A percentile compares a stretch with the other conserved stretches of the same genome.
phyloP scores from a whole-genome alignment of 2,888 invertebrate genomes.

The Pocota personata region DNA sequence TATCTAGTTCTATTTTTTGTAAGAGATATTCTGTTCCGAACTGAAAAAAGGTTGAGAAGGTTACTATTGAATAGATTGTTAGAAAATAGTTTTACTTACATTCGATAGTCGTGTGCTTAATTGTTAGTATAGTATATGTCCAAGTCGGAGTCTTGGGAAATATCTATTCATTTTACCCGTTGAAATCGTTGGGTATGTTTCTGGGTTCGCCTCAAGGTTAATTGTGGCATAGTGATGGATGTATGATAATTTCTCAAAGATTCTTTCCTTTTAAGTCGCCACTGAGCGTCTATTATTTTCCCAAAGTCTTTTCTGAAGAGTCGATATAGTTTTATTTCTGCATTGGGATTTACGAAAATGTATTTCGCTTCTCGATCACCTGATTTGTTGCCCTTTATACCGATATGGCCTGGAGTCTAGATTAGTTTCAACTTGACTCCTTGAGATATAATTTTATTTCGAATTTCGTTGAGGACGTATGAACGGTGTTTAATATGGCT shows the following conservation, averaged over 20 bases:
- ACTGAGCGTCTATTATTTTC: not conserved
- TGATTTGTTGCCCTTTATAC: constrained; percentile 9
- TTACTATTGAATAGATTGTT: not conserved
- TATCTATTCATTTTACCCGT: not conserved
- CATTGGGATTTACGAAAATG: not conserved
- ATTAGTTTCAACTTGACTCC: constrained; percentile 1
- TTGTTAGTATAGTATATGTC: not conserved
- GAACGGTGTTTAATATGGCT: not conserved
- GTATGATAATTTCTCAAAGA: not conserved
- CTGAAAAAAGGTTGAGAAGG: not conserved
- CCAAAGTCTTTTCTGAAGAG: not conserved
- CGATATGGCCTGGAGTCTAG: constrained; percentile 27
- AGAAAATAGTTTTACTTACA: no score
- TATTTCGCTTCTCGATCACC: not conserved
- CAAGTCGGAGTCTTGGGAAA: not conserved
- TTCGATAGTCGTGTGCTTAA: no score
- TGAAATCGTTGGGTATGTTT: not conserved
- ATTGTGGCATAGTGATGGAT: not conserved
- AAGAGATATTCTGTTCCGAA: no score
- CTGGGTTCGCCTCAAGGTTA: not conserved
- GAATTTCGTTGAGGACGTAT: not conserved
- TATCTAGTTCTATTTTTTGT: no score
- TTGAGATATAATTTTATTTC: not conserved
- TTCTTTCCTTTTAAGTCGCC: not conserved
- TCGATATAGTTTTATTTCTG: not conserved